Percentiles rank a stretch among this genome's conserved stretches.
These are phyloP conservation scores for Clamator glandarius DNA, from an alignment of 2,797 vertebrate genomes.

Conservation along the genomic window DNA sequence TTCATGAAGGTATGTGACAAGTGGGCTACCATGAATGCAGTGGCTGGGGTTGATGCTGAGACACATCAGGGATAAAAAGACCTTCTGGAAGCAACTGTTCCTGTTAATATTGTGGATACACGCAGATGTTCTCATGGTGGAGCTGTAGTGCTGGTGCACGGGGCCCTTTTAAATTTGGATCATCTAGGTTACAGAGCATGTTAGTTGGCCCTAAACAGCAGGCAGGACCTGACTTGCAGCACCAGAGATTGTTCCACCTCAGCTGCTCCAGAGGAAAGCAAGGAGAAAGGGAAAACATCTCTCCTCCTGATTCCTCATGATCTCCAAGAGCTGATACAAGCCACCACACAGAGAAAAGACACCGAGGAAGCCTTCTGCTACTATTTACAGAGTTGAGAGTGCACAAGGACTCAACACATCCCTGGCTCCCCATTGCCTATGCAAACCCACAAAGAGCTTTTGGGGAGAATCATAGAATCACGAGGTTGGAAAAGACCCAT, in stretches of 20 bases:
- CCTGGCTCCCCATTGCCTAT: neutral
- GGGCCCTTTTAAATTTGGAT: neutral
- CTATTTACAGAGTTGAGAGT: accelerated
- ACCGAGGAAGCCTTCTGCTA: neutral
- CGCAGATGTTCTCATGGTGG: accelerated
- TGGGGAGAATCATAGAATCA: too few relatives aligned
- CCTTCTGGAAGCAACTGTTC: neutral
- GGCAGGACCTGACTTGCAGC: neutral
- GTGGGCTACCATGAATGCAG: neutral
- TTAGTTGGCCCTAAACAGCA: neutral
- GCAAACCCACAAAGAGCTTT: neutral
- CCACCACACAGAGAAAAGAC: neutral
- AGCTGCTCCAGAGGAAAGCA: neutral
- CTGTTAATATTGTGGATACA: accelerated
- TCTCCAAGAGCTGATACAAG: neutral
- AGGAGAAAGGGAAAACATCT: neutral
- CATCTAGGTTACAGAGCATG: neutral
- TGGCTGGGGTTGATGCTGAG: neutral
- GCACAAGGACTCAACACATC: neutral
- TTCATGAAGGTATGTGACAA: constrained; percentile 12
- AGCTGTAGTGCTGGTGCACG: accelerated
- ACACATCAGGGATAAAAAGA: neutral
- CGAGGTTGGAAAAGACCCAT: too few relatives aligned
- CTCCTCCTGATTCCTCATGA: neutral
- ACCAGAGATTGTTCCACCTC: neutral